These are phyloP conservation scores for Habropoda laboriosa DNA, from an alignment of 1,140 invertebrate genomes.

Conservation along the genomic window DNA sequence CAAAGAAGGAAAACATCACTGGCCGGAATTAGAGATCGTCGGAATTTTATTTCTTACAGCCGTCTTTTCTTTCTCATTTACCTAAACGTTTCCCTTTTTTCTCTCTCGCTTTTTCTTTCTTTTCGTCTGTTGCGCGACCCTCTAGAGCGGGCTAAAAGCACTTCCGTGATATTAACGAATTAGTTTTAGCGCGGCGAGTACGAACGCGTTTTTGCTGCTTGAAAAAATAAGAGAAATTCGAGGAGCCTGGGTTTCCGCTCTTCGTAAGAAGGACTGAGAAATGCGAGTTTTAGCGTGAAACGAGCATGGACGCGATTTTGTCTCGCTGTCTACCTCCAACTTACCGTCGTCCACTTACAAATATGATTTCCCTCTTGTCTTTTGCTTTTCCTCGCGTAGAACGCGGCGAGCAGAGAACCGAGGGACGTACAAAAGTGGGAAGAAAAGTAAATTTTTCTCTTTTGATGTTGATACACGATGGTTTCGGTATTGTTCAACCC, in stretches of 20 bases:
- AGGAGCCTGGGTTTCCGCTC: no score
- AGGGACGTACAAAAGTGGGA: not conserved
- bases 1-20: not conserved
- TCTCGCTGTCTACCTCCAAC: not conserved
- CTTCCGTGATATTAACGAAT: slow-evolving; percentile 35
- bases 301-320: not conserved
- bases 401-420: not conserved
- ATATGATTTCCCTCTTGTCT: slow-evolving; percentile 10
- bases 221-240: not conserved
- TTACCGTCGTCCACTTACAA: not conserved
- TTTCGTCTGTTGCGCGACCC: no score
- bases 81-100: not conserved
- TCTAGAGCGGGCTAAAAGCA: not conserved
- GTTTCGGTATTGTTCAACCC: no score
- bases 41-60: slow-evolving; percentile 16
- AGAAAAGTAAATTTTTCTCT: not conserved
- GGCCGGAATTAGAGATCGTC: slow-evolving; percentile 24
- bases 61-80: slow-evolving; percentile 9
- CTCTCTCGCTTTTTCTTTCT: no score
- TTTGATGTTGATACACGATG: no score
- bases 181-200: not conserved
- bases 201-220: not conserved
- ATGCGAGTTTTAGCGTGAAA: not conserved
- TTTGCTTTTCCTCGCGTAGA: not conserved
- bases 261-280: no score